Conservation (phyloP, 2,888 invertebrate species). For the Saturnia japonica region DNA sequence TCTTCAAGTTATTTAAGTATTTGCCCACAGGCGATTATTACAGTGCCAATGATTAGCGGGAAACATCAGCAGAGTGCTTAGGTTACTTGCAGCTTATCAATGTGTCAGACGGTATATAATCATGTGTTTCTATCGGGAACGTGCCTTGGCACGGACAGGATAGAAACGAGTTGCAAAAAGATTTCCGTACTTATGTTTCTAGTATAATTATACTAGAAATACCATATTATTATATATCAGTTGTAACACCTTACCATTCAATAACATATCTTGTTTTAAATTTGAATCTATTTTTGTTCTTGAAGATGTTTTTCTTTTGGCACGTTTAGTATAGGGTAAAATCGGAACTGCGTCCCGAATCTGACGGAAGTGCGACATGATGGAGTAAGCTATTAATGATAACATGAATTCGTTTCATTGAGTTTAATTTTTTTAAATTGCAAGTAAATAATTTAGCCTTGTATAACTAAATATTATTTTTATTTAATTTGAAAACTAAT, state of each 20-base stretch:
- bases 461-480: too few relatives aligned
- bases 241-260: neutral
- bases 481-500: too few relatives aligned
- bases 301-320: neutral
- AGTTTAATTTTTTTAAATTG: too few relatives aligned
- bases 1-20: slow-evolving; percentile 2
- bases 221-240: neutral
- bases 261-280: neutral
- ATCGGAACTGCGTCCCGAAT: too few relatives aligned
- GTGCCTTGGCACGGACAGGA: neutral
- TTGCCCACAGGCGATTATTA: neutral
- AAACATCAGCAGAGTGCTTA: slow-evolving; percentile 7
- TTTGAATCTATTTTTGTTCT: neutral
- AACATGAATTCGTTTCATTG: too few relatives aligned
- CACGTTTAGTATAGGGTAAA: too few relatives aligned
- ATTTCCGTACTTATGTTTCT: neutral
- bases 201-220: neutral
- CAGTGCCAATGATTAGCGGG: neutral
- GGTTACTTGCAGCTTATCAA: slow-evolving; percentile 1
- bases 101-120: neutral
- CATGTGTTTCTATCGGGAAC: slow-evolving; percentile 3
- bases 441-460: too few relatives aligned
- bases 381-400: too few relatives aligned
- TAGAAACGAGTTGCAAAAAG: neutral
- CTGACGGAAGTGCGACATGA: too few relatives aligned